Conservation (phyloP, 1,140 invertebrate genomes). For the Drosophila miranda region DNA sequence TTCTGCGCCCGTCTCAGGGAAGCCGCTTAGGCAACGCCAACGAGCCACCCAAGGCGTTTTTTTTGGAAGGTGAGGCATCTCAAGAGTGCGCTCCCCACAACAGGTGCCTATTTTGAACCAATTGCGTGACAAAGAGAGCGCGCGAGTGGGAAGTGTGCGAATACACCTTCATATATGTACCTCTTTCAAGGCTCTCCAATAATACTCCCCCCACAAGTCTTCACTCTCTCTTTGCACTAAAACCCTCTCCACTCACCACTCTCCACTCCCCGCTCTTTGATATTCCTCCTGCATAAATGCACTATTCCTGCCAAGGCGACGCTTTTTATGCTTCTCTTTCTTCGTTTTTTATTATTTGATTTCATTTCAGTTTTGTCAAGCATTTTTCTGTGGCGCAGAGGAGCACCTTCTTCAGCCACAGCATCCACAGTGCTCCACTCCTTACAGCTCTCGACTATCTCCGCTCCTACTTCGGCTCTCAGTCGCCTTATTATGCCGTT, state of each 20-base stretch:
- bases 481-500: constrained; percentile 79
- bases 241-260: background rate
- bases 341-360: constrained; percentile 64
- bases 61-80: no score
- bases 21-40: constrained; percentile 56
- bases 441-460: background rate
- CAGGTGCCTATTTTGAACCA: no score
- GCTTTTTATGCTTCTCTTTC: constrained; percentile 49
- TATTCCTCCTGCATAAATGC: constrained; percentile 36
- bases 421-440: background rate
- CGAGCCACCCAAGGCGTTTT: background rate
- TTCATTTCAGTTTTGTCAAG: constrained; percentile 75
- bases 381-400: constrained; percentile 23
- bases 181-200: no score
- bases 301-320: constrained; percentile 46
- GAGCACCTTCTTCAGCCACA: constrained; percentile 63
- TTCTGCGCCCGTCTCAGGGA: constrained; percentile 28
- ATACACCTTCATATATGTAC: no score
- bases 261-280: background rate
- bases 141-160: no score
- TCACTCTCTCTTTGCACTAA: background rate
- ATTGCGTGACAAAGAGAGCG: no score
- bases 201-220: background rate
- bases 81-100: no score
- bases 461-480: constrained; percentile 31